These are phyloP conservation scores for Epinephelus lanceolatus DNA, from an alignment of 2,113 vertebrate species.

Conservation along the genomic window DNA sequence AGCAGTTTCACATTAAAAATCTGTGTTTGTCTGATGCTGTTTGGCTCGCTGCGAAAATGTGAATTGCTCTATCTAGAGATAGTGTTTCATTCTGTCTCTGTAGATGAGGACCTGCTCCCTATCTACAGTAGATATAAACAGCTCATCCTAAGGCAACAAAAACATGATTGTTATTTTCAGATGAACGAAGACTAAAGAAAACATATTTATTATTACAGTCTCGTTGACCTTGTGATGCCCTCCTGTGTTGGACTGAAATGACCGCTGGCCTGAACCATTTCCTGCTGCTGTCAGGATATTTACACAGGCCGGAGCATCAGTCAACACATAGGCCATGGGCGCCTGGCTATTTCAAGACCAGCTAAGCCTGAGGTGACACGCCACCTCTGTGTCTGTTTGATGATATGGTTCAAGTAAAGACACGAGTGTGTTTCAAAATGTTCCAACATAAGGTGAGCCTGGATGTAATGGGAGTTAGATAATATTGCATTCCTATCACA, in stretches of 20 bases:
- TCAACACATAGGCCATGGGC: background rate
- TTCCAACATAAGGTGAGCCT: background rate
- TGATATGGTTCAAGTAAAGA: background rate
- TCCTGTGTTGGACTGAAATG: background rate
- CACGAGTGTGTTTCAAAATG: background rate
- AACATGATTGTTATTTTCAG: no score
- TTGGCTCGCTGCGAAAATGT: no score
- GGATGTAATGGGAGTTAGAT: background rate
- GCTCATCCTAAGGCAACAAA: no score
- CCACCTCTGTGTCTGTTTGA: background rate
- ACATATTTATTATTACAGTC: no score
- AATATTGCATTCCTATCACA: background rate
- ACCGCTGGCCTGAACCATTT: background rate
- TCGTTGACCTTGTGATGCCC: background rate
- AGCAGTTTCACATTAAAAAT: no score
- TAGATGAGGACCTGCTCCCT: no score
- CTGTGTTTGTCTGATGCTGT: no score
- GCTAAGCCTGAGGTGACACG: background rate
- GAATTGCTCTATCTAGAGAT: no score
- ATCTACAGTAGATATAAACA: no score
- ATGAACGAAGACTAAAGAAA: no score
- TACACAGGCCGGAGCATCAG: constrained; percentile 13
- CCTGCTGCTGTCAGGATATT: background rate
- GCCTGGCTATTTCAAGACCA: constrained; percentile 20
- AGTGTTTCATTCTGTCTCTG: no score